Evolutionary conservation across 1,140 invertebrate genomes (phyloP).

Genomic region (Wiebesia pumilae): DNA sequence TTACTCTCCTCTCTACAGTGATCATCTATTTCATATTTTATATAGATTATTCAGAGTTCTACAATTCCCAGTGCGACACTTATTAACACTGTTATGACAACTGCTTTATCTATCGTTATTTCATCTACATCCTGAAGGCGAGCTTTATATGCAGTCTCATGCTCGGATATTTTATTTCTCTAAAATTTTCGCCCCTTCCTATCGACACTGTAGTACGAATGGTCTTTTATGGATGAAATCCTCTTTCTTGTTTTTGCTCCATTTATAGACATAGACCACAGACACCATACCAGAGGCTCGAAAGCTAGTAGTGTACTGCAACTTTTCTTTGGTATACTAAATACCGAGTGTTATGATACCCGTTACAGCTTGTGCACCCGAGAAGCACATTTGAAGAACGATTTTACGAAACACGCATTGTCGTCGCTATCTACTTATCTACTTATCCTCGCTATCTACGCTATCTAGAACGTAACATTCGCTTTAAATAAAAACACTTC

Average conservation of each 20-base stretch:
- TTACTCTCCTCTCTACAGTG: background rate
- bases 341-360: background rate
- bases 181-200: background rate
- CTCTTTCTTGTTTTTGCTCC: background rate
- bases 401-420: too few relatives aligned
- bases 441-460: too few relatives aligned
- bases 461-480: too few relatives aligned
- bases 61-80: background rate
- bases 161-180: background rate
- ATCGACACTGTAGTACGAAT: background rate
- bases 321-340: background rate
- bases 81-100: background rate
- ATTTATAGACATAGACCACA: background rate
- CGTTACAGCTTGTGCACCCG: background rate
- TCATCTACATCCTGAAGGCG: background rate
- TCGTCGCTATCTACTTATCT: too few relatives aligned
- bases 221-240: background rate
- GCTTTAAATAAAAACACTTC: too few relatives aligned
- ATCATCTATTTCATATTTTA: constrained; percentile 1
- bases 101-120: background rate
- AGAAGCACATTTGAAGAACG: too few relatives aligned
- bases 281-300: background rate
- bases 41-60: background rate
- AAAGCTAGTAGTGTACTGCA: background rate
- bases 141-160: background rate